These are phyloP conservation scores for Paedocypris micromegethes DNA, from an alignment of 2,797 vertebrate species.

Conservation along the genomic window DNA sequence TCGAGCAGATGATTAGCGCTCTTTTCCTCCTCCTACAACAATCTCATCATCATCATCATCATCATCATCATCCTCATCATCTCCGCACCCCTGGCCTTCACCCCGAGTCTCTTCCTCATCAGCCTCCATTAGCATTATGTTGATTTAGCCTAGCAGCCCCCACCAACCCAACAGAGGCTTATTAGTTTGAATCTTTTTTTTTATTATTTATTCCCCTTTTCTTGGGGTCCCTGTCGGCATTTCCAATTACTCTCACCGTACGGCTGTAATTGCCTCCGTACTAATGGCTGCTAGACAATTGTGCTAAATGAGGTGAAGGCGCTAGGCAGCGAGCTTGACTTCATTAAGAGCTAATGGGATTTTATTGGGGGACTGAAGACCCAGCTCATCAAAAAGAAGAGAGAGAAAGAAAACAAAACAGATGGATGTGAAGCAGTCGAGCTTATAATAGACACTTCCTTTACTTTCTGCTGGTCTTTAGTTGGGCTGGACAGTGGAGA, in stretches of 20 bases:
- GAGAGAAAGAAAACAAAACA: slow-evolving; percentile 78
- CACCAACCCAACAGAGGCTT: slow-evolving; percentile 84
- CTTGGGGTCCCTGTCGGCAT: slow-evolving; percentile 97
- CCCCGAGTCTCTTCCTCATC: slow-evolving; percentile 55
- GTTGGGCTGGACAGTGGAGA: slow-evolving; percentile 11
- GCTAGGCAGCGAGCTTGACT: slow-evolving; percentile 97
- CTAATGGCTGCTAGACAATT: slow-evolving; percentile 99
- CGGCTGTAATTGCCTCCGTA: slow-evolving; percentile 99
- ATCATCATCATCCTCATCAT: slow-evolving; percentile 53
- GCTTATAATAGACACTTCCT: slow-evolving; percentile 54
- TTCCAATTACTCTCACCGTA: slow-evolving; percentile 99
- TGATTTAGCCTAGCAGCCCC: slow-evolving; percentile 94
- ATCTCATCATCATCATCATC: slow-evolving; percentile 47
- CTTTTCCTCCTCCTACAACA: slow-evolving; percentile 18
- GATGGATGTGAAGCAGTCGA: slow-evolving; percentile 72
- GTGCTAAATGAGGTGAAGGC: slow-evolving; percentile 99
- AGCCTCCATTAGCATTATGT: slow-evolving; percentile 99
- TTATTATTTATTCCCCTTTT: slow-evolving; percentile 99
- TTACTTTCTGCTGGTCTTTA: slow-evolving; percentile 44
- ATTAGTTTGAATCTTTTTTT: slow-evolving; percentile 96
- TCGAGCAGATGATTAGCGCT: slow-evolving; percentile 19
- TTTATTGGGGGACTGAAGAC: slow-evolving; percentile 80
- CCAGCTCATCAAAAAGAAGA: slow-evolving; percentile 76
- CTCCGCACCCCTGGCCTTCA: slow-evolving; percentile 51
- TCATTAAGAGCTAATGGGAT: slow-evolving; percentile 99